phyloP scores from a whole-genome alignment of 2,797 vertebrate species.

The Hoplostethus mediterraneus region DNA sequence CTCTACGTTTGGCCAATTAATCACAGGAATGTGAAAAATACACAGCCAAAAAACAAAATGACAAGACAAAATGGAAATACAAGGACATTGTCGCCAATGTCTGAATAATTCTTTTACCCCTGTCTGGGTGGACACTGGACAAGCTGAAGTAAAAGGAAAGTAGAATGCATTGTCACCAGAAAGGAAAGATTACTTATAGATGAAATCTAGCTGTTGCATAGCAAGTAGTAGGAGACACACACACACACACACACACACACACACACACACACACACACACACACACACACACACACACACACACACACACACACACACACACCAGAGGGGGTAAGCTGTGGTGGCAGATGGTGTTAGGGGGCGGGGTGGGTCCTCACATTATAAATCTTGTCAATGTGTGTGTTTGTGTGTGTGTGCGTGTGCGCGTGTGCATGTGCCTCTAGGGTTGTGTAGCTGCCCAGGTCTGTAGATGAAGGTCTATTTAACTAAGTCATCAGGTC shows the following conservation, averaged over 20 bases:
- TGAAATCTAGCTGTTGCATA: background rate
- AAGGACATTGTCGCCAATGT: too few species aligned
- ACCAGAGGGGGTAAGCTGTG: conserved; percentile 38
- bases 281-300: too few species aligned
- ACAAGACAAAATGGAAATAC: too few species aligned
- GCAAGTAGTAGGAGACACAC: too few species aligned
- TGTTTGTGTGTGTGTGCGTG: background rate
- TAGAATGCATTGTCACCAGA: too few species aligned
- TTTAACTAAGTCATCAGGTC: background rate
- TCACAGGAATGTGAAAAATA: too few species aligned
- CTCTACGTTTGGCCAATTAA: too few species aligned
- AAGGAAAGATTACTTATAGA: background rate
- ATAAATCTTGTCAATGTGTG: conserved; percentile 8
- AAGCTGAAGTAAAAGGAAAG: background rate
- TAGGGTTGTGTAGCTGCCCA: background rate
- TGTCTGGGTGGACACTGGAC: too few species aligned
- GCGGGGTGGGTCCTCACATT: background rate
- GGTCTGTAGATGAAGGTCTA: conserved; percentile 12
- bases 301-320: background rate
- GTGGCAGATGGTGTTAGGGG: conserved; percentile 44
- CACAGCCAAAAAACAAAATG: too few species aligned
- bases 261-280: too few species aligned
- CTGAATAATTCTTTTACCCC: too few species aligned
- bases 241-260: too few species aligned
- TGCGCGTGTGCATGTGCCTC: conserved; percentile 3